phyloP scores from a whole-genome alignment of 2,797 vertebrate genomes.

The Calcarius lapponicus region DNA sequence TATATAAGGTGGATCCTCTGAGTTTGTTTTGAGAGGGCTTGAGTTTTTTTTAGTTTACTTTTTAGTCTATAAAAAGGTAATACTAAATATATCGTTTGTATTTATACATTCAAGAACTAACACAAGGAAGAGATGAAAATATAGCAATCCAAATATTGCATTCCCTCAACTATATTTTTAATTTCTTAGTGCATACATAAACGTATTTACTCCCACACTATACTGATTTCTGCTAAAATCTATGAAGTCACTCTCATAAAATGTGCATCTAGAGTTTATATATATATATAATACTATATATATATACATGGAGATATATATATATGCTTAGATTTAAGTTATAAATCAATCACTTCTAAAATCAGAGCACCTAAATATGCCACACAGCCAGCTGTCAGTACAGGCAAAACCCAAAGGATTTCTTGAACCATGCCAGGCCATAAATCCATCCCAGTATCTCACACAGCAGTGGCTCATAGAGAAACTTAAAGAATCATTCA shows the following conservation, averaged over 20 bases:
- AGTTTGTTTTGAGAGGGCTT: background rate
- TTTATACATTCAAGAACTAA: background rate
- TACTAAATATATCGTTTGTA: background rate
- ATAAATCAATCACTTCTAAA: background rate
- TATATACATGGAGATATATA: background rate
- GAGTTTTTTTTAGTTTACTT: background rate
- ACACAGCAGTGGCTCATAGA: background rate
- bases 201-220: background rate
- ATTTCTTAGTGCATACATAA: background rate
- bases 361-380: background rate
- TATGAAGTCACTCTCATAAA: background rate
- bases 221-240: background rate
- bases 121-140: background rate
- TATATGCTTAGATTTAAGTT: background rate
- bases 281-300: background rate
- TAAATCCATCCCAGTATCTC: background rate
- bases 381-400: background rate
- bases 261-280: background rate
- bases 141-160: background rate
- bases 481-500: background rate
- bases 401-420: background rate
- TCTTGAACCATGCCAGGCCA: background rate
- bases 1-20: background rate
- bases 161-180: background rate
- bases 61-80: background rate